These are phyloP conservation scores for Chlorodrepanis virens DNA, from an alignment of 2,113 vertebrate species.

Conservation along the genomic window DNA sequence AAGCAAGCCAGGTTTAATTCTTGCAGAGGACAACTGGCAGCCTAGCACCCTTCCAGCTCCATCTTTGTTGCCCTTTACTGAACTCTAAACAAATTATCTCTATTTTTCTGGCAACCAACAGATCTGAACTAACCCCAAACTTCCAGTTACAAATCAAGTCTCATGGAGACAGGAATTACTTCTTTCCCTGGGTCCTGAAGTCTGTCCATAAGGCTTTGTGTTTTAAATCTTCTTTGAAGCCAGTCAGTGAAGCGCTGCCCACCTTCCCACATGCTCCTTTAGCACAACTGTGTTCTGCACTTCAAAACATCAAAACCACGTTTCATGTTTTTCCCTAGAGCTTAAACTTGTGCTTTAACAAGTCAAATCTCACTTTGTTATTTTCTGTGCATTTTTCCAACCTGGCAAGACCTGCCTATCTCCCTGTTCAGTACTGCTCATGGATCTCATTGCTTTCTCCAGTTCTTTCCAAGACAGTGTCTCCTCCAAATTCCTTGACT, in stretches of 20 bases:
- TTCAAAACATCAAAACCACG: constrained; percentile 51
- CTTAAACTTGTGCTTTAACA: constrained; percentile 44
- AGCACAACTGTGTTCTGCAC: neutral
- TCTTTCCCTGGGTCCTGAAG: neutral
- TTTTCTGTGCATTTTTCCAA: constrained; percentile 19
- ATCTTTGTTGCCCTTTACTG: neutral
- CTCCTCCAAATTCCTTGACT: neutral
- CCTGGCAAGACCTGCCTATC: neutral
- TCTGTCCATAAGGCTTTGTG: neutral
- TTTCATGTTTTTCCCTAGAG: constrained; percentile 63
- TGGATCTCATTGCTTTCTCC: neutral
- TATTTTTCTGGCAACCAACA: neutral
- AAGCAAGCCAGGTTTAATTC: neutral
- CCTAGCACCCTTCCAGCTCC: neutral
- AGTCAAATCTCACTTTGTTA: constrained; percentile 49
- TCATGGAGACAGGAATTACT: neutral
- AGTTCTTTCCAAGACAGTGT: neutral
- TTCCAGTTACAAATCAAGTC: neutral
- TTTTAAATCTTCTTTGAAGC: constrained; percentile 41
- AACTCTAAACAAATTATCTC: neutral
- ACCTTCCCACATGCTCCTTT: constrained; percentile 16
- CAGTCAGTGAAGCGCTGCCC: neutral
- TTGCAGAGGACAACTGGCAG: neutral
- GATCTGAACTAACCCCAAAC: neutral
- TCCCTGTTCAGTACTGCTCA: neutral